A percentile compares a stretch with the other conserved stretches of the same genome.
phyloP scores from a whole-genome alignment of 2,113 vertebrate genomes.

The Corythornis cristatus region DNA sequence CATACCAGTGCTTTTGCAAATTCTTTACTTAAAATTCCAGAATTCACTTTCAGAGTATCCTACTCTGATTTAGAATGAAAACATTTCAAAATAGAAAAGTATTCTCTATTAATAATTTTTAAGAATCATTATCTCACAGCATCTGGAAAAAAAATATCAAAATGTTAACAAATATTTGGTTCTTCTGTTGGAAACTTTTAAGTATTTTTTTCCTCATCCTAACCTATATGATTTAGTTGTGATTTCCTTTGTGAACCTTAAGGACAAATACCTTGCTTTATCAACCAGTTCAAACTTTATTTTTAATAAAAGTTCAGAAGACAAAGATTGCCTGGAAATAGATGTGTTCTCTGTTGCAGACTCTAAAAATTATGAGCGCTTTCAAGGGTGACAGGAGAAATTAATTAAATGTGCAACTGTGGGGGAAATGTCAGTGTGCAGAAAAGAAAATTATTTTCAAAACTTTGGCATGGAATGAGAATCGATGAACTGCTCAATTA shows the following conservation, averaged over 20 bases:
- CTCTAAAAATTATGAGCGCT: not conserved
- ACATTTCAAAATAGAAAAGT: not conserved
- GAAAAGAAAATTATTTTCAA: not conserved
- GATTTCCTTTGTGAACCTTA: not conserved
- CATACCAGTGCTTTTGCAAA: not conserved
- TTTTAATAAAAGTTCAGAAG: not conserved
- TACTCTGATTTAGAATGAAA: not conserved
- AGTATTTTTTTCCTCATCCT: not conserved
- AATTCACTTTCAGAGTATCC: not conserved
- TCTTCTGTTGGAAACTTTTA: not conserved
- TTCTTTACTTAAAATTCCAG: not conserved
- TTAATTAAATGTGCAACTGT: not conserved
- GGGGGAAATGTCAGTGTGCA: not conserved
- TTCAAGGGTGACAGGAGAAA: not conserved
- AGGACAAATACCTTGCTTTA: not conserved
- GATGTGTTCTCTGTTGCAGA: not conserved
- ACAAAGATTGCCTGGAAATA: not conserved
- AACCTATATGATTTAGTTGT: not conserved
- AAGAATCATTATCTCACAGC: accelerated
- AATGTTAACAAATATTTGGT: not conserved
- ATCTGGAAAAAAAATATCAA: not conserved
- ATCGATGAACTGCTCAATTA: not conserved
- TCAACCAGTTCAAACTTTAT: not conserved
- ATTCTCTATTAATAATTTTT: not conserved
- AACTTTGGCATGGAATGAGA: not conserved